Conservation (phyloP, 2,797 vertebrate genomes). For the Ceryle rudis region DNA sequence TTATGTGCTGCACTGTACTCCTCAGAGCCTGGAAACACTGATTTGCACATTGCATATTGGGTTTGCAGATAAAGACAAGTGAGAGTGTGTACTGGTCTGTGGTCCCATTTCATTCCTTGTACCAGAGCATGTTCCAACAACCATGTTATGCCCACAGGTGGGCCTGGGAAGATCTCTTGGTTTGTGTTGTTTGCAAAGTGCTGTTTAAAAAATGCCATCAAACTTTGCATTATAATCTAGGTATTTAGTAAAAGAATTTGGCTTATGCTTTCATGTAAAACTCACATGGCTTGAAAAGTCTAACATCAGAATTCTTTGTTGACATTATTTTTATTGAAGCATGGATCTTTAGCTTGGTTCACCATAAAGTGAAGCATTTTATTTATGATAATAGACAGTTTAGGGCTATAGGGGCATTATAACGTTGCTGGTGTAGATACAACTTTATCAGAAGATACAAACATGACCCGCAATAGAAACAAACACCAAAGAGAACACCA, state of each 20-base stretch:
- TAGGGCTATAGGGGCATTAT: conserved; percentile 75
- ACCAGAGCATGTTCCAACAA: not conserved
- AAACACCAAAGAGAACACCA: conserved; percentile 81
- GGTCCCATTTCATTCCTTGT: not conserved
- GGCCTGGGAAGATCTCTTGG: not conserved
- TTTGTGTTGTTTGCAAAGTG: not conserved
- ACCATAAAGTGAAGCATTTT: conserved; percentile 74
- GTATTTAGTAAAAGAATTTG: not conserved
- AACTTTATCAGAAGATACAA: conserved; percentile 79
- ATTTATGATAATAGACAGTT: conserved; percentile 71
- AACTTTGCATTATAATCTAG: not conserved
- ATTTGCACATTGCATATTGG: not conserved
- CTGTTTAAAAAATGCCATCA: not conserved
- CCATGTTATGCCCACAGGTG: not conserved
- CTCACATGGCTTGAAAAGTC: not conserved
- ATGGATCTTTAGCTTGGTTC: conserved; percentile 75
- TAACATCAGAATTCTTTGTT: conserved; percentile 42
- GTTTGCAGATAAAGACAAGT: not conserved
- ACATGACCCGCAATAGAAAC: conserved; percentile 80
- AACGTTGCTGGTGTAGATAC: conserved; percentile 81
- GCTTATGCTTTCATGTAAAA: not conserved
- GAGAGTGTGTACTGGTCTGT: fast-evolving
- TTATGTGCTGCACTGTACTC: not conserved
- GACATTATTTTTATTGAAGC: conserved; percentile 80
- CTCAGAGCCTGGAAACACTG: not conserved